Conservation (phyloP, 2,888 invertebrate species). For the Eupsilia transversa region DNA sequence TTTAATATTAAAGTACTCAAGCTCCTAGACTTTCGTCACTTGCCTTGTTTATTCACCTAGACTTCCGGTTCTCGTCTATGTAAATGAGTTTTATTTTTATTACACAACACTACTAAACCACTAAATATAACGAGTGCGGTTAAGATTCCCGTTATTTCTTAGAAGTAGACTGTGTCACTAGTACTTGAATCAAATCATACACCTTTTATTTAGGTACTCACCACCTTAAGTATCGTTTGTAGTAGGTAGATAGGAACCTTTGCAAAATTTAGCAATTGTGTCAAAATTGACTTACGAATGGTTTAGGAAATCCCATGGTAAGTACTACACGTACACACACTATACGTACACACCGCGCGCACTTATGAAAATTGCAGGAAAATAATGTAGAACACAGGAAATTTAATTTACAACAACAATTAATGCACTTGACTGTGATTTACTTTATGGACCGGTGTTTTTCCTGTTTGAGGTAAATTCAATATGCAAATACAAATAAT, state of each 20-base stretch:
- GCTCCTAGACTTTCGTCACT: background rate
- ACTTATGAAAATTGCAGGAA: slow-evolving; percentile 7
- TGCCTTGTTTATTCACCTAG: slow-evolving; percentile 6
- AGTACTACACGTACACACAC: background rate
- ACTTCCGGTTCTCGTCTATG: slow-evolving; percentile 29
- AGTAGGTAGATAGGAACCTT: background rate
- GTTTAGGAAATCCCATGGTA: slow-evolving; percentile 19
- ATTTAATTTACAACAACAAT: background rate
- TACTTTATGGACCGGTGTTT: background rate
- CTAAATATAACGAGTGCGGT: slow-evolving; percentile 57
- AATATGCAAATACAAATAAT: background rate
- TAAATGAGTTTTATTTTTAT: slow-evolving; percentile 45
- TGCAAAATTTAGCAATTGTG: background rate
- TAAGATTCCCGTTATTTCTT: slow-evolving; percentile 57
- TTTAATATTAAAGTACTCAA: background rate
- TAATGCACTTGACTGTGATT: slow-evolving; percentile 11
- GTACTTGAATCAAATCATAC: slow-evolving; percentile 11
- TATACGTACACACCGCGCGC: no score
- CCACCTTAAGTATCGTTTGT: background rate
- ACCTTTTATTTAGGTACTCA: slow-evolving; percentile 18
- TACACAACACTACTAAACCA: slow-evolving; percentile 38
- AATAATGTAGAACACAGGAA: slow-evolving; percentile 12
- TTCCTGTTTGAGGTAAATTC: background rate
- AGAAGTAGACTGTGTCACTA: slow-evolving; percentile 48
- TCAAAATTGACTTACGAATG: background rate